phyloP scores from a whole-genome alignment of 1,140 invertebrate species.

The Trissolcus basalis region DNA sequence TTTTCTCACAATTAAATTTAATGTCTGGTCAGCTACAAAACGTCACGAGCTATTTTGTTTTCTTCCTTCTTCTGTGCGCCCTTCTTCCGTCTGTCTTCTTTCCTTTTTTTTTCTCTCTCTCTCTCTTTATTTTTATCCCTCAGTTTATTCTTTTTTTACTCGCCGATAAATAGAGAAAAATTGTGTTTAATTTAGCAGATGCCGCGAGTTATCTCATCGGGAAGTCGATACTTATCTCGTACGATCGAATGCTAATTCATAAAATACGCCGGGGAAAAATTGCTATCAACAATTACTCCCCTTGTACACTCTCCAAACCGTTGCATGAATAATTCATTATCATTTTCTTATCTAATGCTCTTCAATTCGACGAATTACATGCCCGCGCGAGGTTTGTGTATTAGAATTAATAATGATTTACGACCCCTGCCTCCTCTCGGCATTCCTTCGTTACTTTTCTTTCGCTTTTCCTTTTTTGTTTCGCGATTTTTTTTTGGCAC shows the following conservation, averaged over 20 bases:
- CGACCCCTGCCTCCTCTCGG: slow-evolving; percentile 15
- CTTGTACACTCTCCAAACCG: slow-evolving; percentile 40
- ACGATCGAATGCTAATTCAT: slow-evolving; percentile 55
- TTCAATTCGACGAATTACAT: slow-evolving; percentile 55
- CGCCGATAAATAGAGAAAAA: slow-evolving; percentile 23
- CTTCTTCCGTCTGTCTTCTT: too few relatives aligned
- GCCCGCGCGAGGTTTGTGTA: slow-evolving; percentile 36
- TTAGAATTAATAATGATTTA: slow-evolving; percentile 59
- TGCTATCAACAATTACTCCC: slow-evolving; percentile 55
- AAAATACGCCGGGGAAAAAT: slow-evolving; percentile 48
- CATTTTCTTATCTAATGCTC: slow-evolving; percentile 44
- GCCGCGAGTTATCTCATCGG: slow-evolving; percentile 44
- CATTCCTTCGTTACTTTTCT: neutral
- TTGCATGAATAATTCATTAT: slow-evolving; percentile 53
- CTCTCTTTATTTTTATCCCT: neutral
- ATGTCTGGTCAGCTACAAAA: slow-evolving; percentile 26
- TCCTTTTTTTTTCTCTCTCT: too few relatives aligned
- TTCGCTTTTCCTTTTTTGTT: neutral
- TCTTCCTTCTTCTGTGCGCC: neutral
- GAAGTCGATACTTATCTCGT: slow-evolving; percentile 53
- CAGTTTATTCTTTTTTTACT: neutral
- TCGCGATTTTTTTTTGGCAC: neutral
- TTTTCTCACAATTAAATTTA: slow-evolving; percentile 50
- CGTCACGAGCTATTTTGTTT: slow-evolving; percentile 36
- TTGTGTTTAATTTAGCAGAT: slow-evolving; percentile 36